phyloP scores from a whole-genome alignment of 2,797 vertebrate genomes.

The Tiaroga cobitis region DNA sequence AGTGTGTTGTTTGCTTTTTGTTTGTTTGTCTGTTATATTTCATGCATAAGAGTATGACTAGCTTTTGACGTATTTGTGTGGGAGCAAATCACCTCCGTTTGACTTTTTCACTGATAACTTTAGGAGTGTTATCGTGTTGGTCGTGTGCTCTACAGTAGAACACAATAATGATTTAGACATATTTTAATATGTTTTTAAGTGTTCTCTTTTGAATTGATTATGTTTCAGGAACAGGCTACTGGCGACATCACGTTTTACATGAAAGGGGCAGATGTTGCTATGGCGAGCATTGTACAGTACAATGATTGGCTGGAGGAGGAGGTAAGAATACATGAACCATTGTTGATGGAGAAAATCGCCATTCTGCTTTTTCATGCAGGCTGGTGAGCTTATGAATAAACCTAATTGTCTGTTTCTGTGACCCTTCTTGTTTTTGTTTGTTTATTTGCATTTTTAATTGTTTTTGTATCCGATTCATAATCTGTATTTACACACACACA shows the following conservation, averaged over 20 bases:
- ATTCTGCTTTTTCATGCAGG: constrained; percentile 28
- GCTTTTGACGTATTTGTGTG: constrained; percentile 19
- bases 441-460: constrained; percentile 26
- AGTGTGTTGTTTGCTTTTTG: not conserved
- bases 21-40: constrained; percentile 15
- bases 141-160: not conserved
- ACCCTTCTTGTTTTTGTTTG: constrained; percentile 14
- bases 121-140: not conserved
- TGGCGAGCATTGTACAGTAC: constrained; percentile 96
- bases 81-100: not conserved
- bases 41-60: not conserved
- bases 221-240: constrained; percentile 88
- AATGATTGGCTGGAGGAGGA: constrained; percentile 99
- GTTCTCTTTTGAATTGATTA: constrained; percentile 20
- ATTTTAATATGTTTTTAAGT: constrained; percentile 9
- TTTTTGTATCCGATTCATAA: not conserved
- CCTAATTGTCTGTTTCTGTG: constrained; percentile 20
- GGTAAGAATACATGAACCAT: constrained; percentile 74
- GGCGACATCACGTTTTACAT: constrained; percentile 97
- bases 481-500: not conserved
- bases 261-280: constrained; percentile 96
- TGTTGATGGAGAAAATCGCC: constrained; percentile 28
- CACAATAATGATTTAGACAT: not conserved
- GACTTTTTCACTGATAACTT: not conserved
- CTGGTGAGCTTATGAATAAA: constrained; percentile 33